These are phyloP conservation scores for Epinephelus moara DNA, from an alignment of 2,113 vertebrate genomes.

Conservation along the genomic window DNA sequence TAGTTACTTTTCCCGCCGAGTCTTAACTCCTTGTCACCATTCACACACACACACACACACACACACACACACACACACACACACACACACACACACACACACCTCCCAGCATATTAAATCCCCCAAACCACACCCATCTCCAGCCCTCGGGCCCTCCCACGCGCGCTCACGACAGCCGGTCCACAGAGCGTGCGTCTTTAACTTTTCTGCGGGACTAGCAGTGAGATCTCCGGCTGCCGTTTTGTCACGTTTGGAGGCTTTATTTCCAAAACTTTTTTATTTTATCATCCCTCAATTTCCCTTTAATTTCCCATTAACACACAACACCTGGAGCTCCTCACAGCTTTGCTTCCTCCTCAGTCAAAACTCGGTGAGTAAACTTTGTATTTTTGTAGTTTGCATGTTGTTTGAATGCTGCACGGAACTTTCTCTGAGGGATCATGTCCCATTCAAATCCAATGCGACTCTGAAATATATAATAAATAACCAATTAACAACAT, in stretches of 20 bases:
- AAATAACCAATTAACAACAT: not conserved
- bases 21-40: slow-evolving; percentile 29
- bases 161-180: slow-evolving; percentile 46
- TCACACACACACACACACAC: slow-evolving; percentile 26
- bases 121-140: slow-evolving; percentile 77
- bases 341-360: not conserved
- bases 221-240: slow-evolving; percentile 42
- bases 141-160: slow-evolving; percentile 56
- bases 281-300: not conserved
- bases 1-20: slow-evolving; percentile 15
- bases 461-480: not conserved
- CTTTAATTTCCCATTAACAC: rapidly evolving
- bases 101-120: slow-evolving; percentile 26
- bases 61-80: slow-evolving; percentile 16
- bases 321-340: not conserved
- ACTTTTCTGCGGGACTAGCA: slow-evolving; percentile 33
- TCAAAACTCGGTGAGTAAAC: slow-evolving; percentile 60
- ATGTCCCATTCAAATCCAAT: slow-evolving; percentile 2
- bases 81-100: slow-evolving; percentile 1
- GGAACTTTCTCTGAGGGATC: not conserved
- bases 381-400: slow-evolving; percentile 13
- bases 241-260: slow-evolving; percentile 42
- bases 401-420: slow-evolving; percentile 30
- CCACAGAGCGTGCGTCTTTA: slow-evolving; percentile 28
- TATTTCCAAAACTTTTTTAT: slow-evolving; percentile 20